Conservation (phyloP, 2,888 invertebrate species). For the Agelastica alni region DNA sequence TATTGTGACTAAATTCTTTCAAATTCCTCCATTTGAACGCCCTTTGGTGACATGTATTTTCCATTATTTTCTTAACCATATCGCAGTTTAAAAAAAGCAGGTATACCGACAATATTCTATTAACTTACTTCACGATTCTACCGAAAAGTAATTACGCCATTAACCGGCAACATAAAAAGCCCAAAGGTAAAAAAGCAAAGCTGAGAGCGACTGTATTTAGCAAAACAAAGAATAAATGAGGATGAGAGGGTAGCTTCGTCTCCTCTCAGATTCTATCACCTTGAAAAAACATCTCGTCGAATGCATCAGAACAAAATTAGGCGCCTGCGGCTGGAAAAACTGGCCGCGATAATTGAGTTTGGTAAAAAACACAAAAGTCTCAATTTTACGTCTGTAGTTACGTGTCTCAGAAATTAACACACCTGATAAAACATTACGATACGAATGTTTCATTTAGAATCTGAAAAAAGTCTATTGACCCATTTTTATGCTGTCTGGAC, state of each 20-base stretch:
- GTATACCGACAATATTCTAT: too few relatives aligned
- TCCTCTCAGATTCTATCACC: constrained; percentile 30
- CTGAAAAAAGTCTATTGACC: too few relatives aligned
- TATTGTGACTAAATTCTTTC: too few relatives aligned
- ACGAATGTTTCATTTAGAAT: too few relatives aligned
- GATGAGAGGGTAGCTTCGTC: background rate
- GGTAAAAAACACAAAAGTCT: constrained; percentile 54
- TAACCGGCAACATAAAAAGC: constrained; percentile 24
- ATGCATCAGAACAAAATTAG: constrained; percentile 28
- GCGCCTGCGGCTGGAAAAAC: constrained; percentile 43
- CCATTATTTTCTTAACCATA: too few relatives aligned
- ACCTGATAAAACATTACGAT: too few relatives aligned
- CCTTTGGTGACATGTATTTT: too few relatives aligned
- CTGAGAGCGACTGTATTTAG: constrained; percentile 1
- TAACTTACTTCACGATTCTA: too few relatives aligned
- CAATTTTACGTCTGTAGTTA: constrained; percentile 27
- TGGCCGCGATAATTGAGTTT: constrained; percentile 48
- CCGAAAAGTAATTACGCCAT: constrained; percentile 31
- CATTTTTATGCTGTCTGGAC: too few relatives aligned
- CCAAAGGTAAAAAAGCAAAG: constrained; percentile 29
- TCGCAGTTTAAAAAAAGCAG: too few relatives aligned
- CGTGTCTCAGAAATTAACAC: background rate
- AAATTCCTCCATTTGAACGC: too few relatives aligned
- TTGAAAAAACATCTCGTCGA: constrained; percentile 43
- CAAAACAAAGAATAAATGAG: constrained; percentile 4